Conservation (phyloP, 2,888 invertebrate genomes). For the Blastobasis lacticolella region DNA sequence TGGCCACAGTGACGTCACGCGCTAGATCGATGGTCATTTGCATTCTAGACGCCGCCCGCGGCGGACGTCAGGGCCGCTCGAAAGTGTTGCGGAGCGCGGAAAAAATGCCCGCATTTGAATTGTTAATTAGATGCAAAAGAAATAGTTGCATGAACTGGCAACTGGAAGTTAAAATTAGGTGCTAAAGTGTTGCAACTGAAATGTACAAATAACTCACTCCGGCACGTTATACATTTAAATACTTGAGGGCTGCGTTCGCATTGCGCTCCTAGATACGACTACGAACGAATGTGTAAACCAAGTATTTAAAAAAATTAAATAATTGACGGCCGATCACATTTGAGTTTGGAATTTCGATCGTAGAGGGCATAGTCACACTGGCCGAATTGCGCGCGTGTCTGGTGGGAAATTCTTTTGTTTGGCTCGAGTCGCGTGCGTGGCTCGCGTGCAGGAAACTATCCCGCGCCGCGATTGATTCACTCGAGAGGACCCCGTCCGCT, state of each 20-base stretch:
- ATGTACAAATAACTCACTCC: slow-evolving; percentile 32
- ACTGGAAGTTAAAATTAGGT: slow-evolving; percentile 53
- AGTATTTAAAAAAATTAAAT: not conserved
- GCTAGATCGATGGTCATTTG: slow-evolving; percentile 69
- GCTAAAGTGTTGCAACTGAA: slow-evolving; percentile 44
- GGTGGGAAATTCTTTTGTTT: slow-evolving; percentile 6
- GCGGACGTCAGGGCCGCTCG: slow-evolving; percentile 65
- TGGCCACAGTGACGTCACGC: slow-evolving; percentile 62
- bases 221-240: slow-evolving; percentile 1
- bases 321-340: too few relatives aligned
- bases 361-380: not conserved
- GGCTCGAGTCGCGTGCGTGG: slow-evolving; percentile 53
- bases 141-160: slow-evolving; percentile 62
- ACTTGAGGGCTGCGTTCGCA: too few relatives aligned
- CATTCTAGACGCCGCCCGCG: slow-evolving; percentile 56
- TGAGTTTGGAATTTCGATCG: not conserved
- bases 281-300: too few relatives aligned
- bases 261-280: too few relatives aligned
- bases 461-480: slow-evolving; percentile 61
- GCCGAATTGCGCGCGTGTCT: not conserved
- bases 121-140: slow-evolving; percentile 62
- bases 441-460: slow-evolving; percentile 63
- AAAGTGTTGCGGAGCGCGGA: slow-evolving; percentile 61
- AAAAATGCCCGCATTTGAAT: slow-evolving; percentile 66
- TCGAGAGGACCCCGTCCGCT: slow-evolving; percentile 19